Base-by-base conservation (phyloP, 1,140 invertebrate species). In the Phenacoccus solenopsis region DNA sequence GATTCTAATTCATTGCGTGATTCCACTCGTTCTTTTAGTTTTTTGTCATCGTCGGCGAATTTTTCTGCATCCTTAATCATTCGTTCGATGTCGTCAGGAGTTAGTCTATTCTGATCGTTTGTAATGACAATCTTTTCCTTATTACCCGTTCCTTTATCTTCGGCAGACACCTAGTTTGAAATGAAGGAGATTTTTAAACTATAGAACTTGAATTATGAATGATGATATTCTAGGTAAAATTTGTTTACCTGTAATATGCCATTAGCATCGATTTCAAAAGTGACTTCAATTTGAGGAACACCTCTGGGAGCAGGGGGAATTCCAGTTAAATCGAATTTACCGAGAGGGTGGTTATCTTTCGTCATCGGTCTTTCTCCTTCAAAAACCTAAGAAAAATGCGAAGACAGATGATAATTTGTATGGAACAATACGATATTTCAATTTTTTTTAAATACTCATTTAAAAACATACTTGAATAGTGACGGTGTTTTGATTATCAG, bases 261-360 rank as follows among this genome's bases (percentile, higher is more conserved):
- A 78, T 99, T 98, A 49, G 96, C 96, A 77, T 99, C 97, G 75
- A 99, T 98, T 81, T 99, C 96, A 77, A 99, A 99, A n/a, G 95
- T 98, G 1, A 99, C 96, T 81, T 98, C 94, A 78, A 98, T 98
- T 81, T 98, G 95, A n/a, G 96, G 96, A 56, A 99, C 94, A 71
- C 97, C 96, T 77, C 96, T 84, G 2, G 96, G 96, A 61, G 96
- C 96, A 38, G 96, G 96, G 73, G 97, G 96, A 73, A 99, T 97
- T 67, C 96, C 97, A 72, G 95, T 98, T 27, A 99, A 81, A 79
- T 99, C 97, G 80, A 99, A 99, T 80, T 98, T 98, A 71, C 96
- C 96, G 28, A 98, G 83, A 68, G 95, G 82, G 82, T 99, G 96
- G 80, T 99, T 99, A 78, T 99, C 97, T 81, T 98, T 99, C 72